Evolutionary conservation across 2,888 invertebrate species (phyloP).

Genomic region (Drosophila limbata): DNA sequence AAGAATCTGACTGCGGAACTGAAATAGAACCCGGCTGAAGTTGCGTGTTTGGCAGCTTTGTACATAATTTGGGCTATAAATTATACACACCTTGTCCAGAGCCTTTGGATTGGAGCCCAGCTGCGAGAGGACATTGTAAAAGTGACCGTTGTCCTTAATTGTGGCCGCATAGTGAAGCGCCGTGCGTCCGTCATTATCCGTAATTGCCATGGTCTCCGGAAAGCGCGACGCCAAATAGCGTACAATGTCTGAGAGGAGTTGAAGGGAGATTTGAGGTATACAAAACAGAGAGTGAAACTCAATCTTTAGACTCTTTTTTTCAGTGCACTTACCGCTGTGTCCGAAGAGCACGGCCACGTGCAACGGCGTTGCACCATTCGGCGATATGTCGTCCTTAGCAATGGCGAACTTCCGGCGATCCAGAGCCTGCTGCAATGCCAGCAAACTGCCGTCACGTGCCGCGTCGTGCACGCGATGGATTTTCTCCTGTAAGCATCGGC

Average conservation of each 20-base stretch:
- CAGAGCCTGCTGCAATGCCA: slow-evolving; percentile 93
- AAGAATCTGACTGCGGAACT: background rate
- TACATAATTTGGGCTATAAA: slow-evolving; percentile 28
- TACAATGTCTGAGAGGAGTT: slow-evolving; percentile 80
- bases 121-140: slow-evolving; percentile 93
- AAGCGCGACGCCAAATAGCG: slow-evolving; percentile 91
- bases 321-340: slow-evolving; percentile 88
- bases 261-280: background rate
- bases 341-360: slow-evolving; percentile 95
- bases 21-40: background rate
- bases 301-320: background rate
- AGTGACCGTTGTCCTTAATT: slow-evolving; percentile 93
- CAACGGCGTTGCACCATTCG: slow-evolving; percentile 93
- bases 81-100: slow-evolving; percentile 91
- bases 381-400: slow-evolving; percentile 93
- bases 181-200: slow-evolving; percentile 93
- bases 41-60: slow-evolving; percentile 1
- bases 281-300: slow-evolving; percentile 14
- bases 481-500: slow-evolving; percentile 89
- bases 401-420: slow-evolving; percentile 96
- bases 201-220: slow-evolving; percentile 93
- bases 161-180: slow-evolving; percentile 95
- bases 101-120: slow-evolving; percentile 94
- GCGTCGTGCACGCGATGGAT: slow-evolving; percentile 95
- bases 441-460: slow-evolving; percentile 92